phyloP scores from a whole-genome alignment of 64 coral and sea anemone species.

The Montipora foliosa region DNA sequence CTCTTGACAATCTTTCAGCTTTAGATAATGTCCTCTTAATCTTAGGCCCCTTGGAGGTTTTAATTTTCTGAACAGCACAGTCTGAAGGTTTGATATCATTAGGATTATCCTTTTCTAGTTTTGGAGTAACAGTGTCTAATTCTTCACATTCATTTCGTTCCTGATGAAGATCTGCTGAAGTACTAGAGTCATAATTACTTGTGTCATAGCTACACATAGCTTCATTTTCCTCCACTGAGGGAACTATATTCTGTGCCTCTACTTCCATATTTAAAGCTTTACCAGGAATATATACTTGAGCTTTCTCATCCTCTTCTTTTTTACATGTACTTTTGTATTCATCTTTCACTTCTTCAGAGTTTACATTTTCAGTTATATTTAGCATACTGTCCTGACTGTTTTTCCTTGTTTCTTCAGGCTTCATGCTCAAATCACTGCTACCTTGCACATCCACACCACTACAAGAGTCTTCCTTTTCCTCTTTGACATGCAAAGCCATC shows the following conservation, averaged over 20 bases:
- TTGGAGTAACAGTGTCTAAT: neutral
- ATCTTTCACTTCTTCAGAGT: neutral
- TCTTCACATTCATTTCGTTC: neutral
- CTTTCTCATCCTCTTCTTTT: neutral
- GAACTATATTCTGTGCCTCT: neutral
- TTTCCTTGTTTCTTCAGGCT: neutral
- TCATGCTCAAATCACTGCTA: neutral
- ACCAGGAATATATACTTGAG: neutral
- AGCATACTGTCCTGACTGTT: neutral
- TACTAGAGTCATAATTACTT: constrained; percentile 9
- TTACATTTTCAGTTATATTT: neutral
- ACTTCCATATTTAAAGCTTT: neutral
- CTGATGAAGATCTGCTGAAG: neutral
- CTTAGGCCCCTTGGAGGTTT: constrained; percentile 32
- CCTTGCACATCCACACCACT: neutral
- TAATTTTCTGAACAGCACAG: neutral
- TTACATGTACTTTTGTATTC: neutral
- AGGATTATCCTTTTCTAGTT: neutral
- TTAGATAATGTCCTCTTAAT: constrained; percentile 37
- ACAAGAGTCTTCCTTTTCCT: neutral
- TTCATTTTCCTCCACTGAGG: constrained; percentile 1
- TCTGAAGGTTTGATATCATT: neutral
- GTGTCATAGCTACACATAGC: neutral
- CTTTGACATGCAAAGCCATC: neutral
- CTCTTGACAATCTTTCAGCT: constrained; percentile 37